Evolutionary conservation across 2,113 vertebrate species (phyloP).

Genomic region (Rynchops niger): DNA sequence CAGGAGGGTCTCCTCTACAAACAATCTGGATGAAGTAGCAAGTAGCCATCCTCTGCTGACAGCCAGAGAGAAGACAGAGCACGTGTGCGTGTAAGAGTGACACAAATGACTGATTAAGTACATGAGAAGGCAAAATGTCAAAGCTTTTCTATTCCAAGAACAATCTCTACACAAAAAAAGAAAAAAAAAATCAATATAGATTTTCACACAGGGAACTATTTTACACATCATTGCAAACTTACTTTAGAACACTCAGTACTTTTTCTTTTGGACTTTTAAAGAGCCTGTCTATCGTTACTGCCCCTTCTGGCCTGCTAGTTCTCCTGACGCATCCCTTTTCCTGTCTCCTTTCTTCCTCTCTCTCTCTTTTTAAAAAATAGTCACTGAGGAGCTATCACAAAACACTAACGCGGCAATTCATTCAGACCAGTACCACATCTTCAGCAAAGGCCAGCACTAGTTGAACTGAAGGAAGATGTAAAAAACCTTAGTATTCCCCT

Average conservation of each 20-base stretch:
- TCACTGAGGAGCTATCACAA: background rate
- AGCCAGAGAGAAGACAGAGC: background rate
- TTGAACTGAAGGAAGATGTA: background rate
- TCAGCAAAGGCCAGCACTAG: background rate
- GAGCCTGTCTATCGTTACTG: background rate
- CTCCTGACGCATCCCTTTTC: background rate
- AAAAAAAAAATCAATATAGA: slow-evolving; percentile 33
- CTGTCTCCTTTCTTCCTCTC: background rate
- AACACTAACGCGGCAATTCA: background rate
- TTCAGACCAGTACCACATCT: background rate
- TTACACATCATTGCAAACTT: slow-evolving; percentile 13
- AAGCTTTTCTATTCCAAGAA: slow-evolving; percentile 16
- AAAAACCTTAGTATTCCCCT: background rate
- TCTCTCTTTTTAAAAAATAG: background rate
- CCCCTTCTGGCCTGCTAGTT: background rate
- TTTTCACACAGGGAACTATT: slow-evolving; percentile 19
- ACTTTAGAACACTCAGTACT: background rate
- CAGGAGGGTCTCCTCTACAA: background rate
- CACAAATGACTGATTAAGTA: slow-evolving; percentile 14
- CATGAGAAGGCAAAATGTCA: slow-evolving; percentile 29
- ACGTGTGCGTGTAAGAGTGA: background rate
- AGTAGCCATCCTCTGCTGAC: background rate
- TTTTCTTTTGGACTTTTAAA: background rate
- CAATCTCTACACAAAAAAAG: slow-evolving; percentile 6
- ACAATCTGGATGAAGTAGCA: background rate